phyloP scores from a whole-genome alignment of 2,113 vertebrate species.

The Solenodon paradoxus region DNA sequence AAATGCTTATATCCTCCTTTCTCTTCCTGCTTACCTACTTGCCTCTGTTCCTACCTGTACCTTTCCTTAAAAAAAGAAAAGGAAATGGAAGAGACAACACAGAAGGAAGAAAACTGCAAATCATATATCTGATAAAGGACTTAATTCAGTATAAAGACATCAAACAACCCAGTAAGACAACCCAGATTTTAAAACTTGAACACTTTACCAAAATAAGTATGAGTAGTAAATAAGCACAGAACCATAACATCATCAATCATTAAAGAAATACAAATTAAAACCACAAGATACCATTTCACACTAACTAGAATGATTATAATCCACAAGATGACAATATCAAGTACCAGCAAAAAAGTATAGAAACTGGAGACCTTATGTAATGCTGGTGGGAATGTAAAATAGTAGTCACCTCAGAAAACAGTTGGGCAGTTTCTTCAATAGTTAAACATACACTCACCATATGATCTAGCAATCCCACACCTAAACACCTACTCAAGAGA shows the following conservation, averaged over 20 bases:
- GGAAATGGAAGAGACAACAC: neutral
- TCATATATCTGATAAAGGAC: neutral
- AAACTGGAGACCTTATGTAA: neutral
- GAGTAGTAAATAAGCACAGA: neutral
- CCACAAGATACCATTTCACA: neutral
- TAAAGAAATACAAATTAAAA: too few relatives aligned
- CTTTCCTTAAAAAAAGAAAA: too few relatives aligned
- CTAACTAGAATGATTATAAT: neutral
- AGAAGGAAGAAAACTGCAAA: slow-evolving; percentile 14
- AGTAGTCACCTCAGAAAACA: neutral
- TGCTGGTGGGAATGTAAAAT: neutral
- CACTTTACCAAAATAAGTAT: neutral
- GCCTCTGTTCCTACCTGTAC: too few relatives aligned
- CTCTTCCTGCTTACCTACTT: too few relatives aligned
- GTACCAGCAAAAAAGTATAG: neutral
- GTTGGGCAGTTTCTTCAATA: slow-evolving; percentile 18
- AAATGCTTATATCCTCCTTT: too few relatives aligned
- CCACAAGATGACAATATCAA: neutral
- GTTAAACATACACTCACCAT: neutral
- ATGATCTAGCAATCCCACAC: neutral
- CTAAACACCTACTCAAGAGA: neutral
- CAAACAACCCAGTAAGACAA: neutral
- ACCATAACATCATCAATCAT: neutral
- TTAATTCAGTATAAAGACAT: slow-evolving; percentile 11
- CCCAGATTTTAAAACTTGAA: neutral